Evolutionary conservation across 2,888 invertebrate genomes (phyloP).

Genomic region (Coenonympha arcania): DNA sequence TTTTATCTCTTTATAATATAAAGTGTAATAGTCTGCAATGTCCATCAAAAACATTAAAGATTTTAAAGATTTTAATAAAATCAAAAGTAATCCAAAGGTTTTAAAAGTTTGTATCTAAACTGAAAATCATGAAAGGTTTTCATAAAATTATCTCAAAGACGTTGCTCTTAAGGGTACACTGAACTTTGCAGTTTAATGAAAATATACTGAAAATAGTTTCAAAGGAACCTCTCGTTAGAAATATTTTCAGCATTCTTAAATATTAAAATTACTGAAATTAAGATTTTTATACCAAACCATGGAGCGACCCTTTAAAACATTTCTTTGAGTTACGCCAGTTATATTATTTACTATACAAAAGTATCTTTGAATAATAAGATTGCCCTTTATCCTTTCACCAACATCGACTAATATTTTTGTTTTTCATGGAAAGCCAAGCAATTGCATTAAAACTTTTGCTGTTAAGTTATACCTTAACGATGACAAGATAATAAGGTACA

Average conservation of each 20-base stretch:
- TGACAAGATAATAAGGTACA: no score
- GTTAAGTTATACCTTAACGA: not conserved
- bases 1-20: no score
- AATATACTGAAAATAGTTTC: not conserved
- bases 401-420: conserved; percentile 3
- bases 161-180: not conserved
- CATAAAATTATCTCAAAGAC: conserved; percentile 1
- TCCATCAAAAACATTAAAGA: not conserved
- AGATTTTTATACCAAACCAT: not conserved
- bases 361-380: not conserved
- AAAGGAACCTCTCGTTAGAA: not conserved
- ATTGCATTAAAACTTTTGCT: conserved; percentile 6
- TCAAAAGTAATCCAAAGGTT: conserved; percentile 1
- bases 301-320: not conserved
- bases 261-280: no score
- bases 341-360: no score
- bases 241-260: not conserved
- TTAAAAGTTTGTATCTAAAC: not conserved
- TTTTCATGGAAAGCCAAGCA: not conserved
- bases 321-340: not conserved
- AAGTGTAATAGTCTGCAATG: not conserved
- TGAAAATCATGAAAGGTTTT: not conserved
- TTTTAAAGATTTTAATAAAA: not conserved
- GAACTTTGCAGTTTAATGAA: not conserved
- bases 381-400: not conserved